phyloP scores from a whole-genome alignment of 2,797 vertebrate genomes.

The Eupleurogrammus muticus region DNA sequence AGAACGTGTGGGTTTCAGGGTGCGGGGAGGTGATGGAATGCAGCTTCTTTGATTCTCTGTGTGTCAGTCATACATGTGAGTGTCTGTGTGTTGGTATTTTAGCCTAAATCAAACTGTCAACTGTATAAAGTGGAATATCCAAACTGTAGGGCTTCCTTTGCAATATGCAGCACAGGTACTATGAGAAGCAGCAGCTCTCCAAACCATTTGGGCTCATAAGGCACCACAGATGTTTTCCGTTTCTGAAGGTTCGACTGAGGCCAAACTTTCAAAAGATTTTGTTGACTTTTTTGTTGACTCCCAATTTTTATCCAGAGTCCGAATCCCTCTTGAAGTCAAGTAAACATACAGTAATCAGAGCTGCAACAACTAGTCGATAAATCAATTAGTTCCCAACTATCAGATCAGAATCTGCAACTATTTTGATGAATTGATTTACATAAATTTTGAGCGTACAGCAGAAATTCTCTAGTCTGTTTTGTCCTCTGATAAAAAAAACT shows the following conservation, averaged over 20 bases:
- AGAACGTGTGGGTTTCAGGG: constrained; percentile 73
- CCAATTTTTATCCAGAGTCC: too few species aligned
- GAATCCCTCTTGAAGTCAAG: constrained; percentile 46
- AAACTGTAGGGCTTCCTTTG: constrained; percentile 89
- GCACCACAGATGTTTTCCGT: constrained; percentile 60
- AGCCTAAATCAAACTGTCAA: constrained; percentile 83
- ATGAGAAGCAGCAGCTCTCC: constrained; percentile 77
- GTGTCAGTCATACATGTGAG: constrained; percentile 77
- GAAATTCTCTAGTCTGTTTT: constrained; percentile 35
- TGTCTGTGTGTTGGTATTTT: constrained; percentile 74
- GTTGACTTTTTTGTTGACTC: too few species aligned
- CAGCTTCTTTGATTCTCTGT: constrained; percentile 80
- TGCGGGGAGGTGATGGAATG: constrained; percentile 76
- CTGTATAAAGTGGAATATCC: constrained; percentile 82
- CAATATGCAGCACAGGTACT: constrained; percentile 88
- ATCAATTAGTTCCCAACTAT: too few species aligned
- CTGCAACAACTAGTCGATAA: too few species aligned
- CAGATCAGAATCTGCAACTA: too few species aligned
- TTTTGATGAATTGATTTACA: too few species aligned
- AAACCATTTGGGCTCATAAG: constrained; percentile 67
- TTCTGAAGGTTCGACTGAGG: constrained; percentile 49
- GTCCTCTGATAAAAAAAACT: constrained; percentile 14
- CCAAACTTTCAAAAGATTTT: too few species aligned
- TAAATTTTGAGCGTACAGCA: too few species aligned
- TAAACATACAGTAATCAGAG: not conserved